These are phyloP conservation scores for Pristiophorus japonicus DNA, from an alignment of 2,113 vertebrate species.

Conservation along the genomic window DNA sequence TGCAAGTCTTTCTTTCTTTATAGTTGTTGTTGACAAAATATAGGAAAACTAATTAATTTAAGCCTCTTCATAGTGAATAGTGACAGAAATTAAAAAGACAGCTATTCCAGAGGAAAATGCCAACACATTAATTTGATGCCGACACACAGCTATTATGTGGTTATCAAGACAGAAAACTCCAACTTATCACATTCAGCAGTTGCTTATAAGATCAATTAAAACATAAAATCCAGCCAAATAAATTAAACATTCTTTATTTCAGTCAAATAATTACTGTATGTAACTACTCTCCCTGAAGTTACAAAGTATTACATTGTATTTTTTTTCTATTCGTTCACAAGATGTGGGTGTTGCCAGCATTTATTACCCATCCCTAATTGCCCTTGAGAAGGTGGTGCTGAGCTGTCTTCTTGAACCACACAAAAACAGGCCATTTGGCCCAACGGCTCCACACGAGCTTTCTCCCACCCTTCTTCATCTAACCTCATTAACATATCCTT, in stretches of 20 bases:
- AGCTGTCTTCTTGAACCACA: too few species aligned
- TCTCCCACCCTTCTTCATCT: background rate
- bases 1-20: too few species aligned
- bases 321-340: too few species aligned
- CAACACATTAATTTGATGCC: background rate
- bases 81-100: too few species aligned
- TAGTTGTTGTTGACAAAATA: too few species aligned
- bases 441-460: background rate
- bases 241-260: background rate
- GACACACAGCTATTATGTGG: background rate
- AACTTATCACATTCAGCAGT: background rate
- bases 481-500: background rate
- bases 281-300: background rate
- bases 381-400: too few species aligned
- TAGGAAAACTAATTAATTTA: too few species aligned
- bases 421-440: background rate
- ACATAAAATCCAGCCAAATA: background rate
- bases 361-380: too few species aligned
- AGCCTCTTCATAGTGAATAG: too few species aligned
- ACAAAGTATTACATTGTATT: background rate
- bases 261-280: background rate
- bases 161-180: background rate
- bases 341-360: too few species aligned
- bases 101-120: background rate
- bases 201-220: background rate